Percentiles rank a stretch among this genome's conserved stretches.
Evolutionary conservation across 2,797 vertebrate genomes (phyloP).

Genomic region (Otolemur crassicaudatus): DNA sequence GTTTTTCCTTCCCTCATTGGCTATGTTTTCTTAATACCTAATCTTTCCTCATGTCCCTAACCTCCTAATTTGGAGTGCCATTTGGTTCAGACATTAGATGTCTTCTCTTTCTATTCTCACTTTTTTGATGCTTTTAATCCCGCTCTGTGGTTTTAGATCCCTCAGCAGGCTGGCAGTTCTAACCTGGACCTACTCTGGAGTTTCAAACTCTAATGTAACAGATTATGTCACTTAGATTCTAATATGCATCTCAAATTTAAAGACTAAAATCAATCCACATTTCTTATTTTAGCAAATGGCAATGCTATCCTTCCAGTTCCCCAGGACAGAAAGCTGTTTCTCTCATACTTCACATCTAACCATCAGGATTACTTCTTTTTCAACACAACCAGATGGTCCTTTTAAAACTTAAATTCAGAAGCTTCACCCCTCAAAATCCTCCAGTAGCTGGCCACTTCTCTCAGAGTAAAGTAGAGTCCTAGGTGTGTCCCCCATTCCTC

Average conservation of each 20-base stretch:
- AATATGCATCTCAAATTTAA: background rate
- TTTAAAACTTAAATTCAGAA: background rate
- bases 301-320: background rate
- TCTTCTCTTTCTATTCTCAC: background rate
- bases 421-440: background rate
- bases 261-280: background rate
- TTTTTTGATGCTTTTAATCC: background rate
- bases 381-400: background rate
- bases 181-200: background rate
- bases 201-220: background rate
- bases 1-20: background rate
- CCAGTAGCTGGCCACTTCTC: background rate
- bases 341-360: background rate
- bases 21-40: background rate
- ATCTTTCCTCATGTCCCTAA: background rate
- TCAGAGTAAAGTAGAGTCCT: background rate
- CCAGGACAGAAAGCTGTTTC: background rate
- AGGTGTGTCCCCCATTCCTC: background rate
- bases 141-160: background rate
- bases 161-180: background rate
- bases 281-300: background rate
- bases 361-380: background rate
- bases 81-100: background rate
- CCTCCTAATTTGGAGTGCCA: background rate
- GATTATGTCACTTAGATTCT: background rate